Percentiles rank a stretch among this genome's conserved stretches.
Evolutionary conservation across 1,140 invertebrate species (phyloP).

Genomic region (Rhizoglyphus robini): DNA sequence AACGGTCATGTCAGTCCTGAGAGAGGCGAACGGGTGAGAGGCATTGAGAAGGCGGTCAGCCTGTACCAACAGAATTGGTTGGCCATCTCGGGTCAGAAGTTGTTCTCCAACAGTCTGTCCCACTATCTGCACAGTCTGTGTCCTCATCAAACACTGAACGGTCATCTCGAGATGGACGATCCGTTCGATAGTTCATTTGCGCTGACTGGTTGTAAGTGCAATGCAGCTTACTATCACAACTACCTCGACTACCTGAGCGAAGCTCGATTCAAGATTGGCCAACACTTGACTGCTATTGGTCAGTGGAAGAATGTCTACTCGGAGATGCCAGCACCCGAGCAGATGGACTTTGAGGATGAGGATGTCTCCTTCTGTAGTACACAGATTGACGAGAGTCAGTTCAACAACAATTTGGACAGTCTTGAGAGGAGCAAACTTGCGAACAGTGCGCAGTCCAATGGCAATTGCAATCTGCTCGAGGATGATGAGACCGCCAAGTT

Average conservation of each 20-base stretch:
- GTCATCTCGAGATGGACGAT: neutral
- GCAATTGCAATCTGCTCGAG: too few relatives aligned
- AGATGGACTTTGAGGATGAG: conserved; percentile 53
- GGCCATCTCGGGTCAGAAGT: neutral
- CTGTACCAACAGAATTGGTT: conserved; percentile 11
- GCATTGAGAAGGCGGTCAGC: neutral
- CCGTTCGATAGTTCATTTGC: neutral
- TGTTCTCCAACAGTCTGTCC: neutral
- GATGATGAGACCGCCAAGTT: too few relatives aligned
- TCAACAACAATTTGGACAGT: neutral
- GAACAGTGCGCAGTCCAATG: too few relatives aligned
- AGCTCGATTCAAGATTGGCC: conserved; percentile 55
- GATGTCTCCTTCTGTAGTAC: conserved; percentile 46
- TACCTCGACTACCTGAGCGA: conserved; percentile 51
- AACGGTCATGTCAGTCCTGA: too few relatives aligned
- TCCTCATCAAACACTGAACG: neutral
- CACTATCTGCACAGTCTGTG: neutral
- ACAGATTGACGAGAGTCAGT: neutral
- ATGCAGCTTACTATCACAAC: conserved; percentile 3
- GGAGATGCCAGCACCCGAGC: conserved; percentile 28
- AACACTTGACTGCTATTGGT: too few relatives aligned
- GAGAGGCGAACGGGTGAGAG: neutral
- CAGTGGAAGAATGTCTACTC: conserved; percentile 44
- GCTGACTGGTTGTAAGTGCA: neutral
- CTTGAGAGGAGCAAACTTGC: too few relatives aligned